Base-by-base conservation (phyloP, 2,888 invertebrate genomes). In the Folsomia candida region DNA sequence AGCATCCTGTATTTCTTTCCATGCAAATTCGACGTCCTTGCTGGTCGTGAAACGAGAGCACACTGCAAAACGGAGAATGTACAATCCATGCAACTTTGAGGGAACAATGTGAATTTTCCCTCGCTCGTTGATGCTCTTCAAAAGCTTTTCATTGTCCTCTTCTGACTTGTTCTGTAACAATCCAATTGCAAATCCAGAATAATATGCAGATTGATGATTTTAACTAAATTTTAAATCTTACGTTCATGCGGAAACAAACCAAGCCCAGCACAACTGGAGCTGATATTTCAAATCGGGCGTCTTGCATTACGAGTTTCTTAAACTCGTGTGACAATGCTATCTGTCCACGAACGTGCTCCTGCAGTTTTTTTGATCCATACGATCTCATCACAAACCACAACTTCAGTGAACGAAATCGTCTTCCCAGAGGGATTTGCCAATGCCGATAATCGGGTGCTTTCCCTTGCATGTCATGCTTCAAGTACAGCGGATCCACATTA, bases 401-500 rank as follows among this genome's bases (percentile, higher is more conserved):
- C 83, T 97, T 97, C 26, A 97, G 85, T 0, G 97, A 89, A 71
- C 97, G 88, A 85, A 97, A 97, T 77, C 97, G 88, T 74, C 97
- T 87, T 0, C 97, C 97, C 37, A 97, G 84, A 3, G 97, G 96
- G 76, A 97, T 96, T 86, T 97, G 96, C 97, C 96, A 97, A 82
- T 88, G 88, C 80, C 97, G 89, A 82, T 97, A 96, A 83, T 97
- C 97, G 0, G 94, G 94, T 0, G 91, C 92, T 1, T 90, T 88
- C 14, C 93, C 93, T 82, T 94, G 94, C 84, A 91, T 90, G 73
- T 94, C 94, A 82, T 99, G 97, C 82, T 97, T 95, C 74, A 99
- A 85, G 81, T 99, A 99, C 0, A 97, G 85, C 0, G 98, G 98
- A 84, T 99, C 97, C 0, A 99, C 97, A 79, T 96, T 97, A 83